Conservation (phyloP, 2,797 vertebrate genomes). For the Danio kyathit region DNA sequence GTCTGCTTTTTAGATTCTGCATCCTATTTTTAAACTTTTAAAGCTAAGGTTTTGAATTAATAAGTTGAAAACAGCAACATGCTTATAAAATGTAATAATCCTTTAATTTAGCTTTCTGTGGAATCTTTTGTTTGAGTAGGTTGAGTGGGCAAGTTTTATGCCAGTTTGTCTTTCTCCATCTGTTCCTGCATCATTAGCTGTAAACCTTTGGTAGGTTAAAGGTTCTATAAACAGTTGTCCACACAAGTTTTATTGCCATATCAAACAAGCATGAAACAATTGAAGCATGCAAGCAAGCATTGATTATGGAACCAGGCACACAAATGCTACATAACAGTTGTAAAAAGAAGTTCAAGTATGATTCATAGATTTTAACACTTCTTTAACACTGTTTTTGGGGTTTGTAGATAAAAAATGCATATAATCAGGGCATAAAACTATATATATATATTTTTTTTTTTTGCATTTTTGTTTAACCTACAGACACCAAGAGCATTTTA, state of each 20-base stretch:
- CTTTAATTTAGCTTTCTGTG: not conserved
- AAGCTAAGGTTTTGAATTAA: not conserved
- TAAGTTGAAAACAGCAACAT: not conserved
- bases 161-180: conserved; percentile 2
- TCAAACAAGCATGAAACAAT: not conserved
- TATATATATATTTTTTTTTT: too few species aligned
- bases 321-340: not conserved
- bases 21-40: not conserved
- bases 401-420: too few species aligned
- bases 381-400: too few species aligned
- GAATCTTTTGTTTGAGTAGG: not conserved
- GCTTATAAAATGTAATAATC: not conserved
- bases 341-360: too few species aligned
- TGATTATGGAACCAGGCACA: not conserved
- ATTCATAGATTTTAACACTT: too few species aligned
- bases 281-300: not conserved
- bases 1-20: not conserved
- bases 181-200: not conserved
- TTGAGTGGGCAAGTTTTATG: not conserved
- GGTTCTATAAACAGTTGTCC: not conserved
- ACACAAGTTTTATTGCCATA: not conserved
- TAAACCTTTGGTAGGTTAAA: conserved; percentile 13
- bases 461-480: too few species aligned
- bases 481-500: too few species aligned
- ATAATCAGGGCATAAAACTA: too few species aligned